Evolutionary conservation across 1,140 invertebrate species (phyloP), one percentile per base, ranked within the genome.

Genomic region (Steinernema feltiae): DNA sequence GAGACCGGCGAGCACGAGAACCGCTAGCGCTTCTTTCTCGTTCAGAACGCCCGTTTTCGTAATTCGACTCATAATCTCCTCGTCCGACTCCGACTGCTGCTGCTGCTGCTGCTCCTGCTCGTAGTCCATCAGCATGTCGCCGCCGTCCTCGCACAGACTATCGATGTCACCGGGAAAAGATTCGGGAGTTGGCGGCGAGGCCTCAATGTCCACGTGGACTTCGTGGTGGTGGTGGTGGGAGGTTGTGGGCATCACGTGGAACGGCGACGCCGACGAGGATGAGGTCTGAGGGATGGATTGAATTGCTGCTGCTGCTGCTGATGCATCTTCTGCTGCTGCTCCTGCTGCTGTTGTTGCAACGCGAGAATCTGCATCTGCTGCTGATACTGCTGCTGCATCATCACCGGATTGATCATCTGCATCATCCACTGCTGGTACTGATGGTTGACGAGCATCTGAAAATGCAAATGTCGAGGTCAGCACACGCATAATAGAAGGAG

Each of bases 111-210:
- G n/a, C n/a, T n/a, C n/a, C n/a, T n/a, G n/a, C n/a, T n/a, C n/a
- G n/a, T n/a, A n/a, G n/a, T n/a, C n/a, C n/a, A n/a, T n/a, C n/a
- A n/a, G n/a, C n/a, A n/a, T n/a, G n/a, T n/a, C n/a, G n/a, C n/a
- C n/a, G n/a, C 53, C 53, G 24, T 63, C 15, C 7, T 21, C 53
- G 24, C 24, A 21, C 7, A 63, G 53, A 63, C 24, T 63, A 21
- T 63, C 53, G 53, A 63, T 63, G 24, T 63, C 53, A 63, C 53
- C 53, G 53, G 53, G 53, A 21, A 63, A 63, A 3, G 53, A 63
- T 27, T 63, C 53, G 24, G 53, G 53, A 7, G 53, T 63, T 15
- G 53, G 53, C 7, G 53, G 53, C 15, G 53, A 63, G 3, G 53
- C 53, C 24, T 63, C 53, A 3, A 63, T 63, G 53, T 63, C 53